Evolutionary conservation across 1,140 invertebrate species (phyloP), one percentile per base, ranked within the genome.

Genomic region (Dryas iulia): DNA sequence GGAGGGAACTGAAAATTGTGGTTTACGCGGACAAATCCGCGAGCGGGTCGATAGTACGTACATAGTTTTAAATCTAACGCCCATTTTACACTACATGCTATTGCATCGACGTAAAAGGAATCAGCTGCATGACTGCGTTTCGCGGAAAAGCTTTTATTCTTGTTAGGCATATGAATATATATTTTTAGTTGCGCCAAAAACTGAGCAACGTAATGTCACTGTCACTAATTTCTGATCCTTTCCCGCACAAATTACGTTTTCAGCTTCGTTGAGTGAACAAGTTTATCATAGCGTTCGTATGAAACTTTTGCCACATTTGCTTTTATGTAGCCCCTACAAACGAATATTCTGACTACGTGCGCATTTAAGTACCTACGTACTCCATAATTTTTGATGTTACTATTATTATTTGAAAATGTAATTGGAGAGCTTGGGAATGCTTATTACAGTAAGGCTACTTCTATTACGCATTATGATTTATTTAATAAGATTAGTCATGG

Each of bases 291-390:
- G 31, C 31, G 30, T 64, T 14, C 7, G 30, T 59, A 23, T 24
- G 28, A 56, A 73, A 73, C 59, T 73, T 73, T 63, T 59, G 64
- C 60, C 56, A 66, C 60, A 67, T 67, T 71, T 31, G 59, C 68
- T 60, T 67, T 67, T 56, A 71, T 60, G 64, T 64, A 64, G 60
- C 25, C 66, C 67, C 47, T 64, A 67, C 64, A 73, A 61, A 63
- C 30, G 66, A 62, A 35, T 24, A 62, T 69, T 59, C 59, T 59
- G 39, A 57, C 8, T 47, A 47, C n/a, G 23, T 25, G 24, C 64
- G 61, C 65, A 52, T 65, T 69, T 69, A 35, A 62, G 59, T 52
- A 53, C 52, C 61, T 33, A 52, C 52, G 58, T 33, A 52, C 59
- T 56, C 59, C 31, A 65, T 56, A 35, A 66, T 61, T 66, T n/a